Evolutionary conservation across 2,113 vertebrate species (phyloP), one percentile per base, ranked within the genome.

Genomic region (Lepisosteus oculatus): DNA sequence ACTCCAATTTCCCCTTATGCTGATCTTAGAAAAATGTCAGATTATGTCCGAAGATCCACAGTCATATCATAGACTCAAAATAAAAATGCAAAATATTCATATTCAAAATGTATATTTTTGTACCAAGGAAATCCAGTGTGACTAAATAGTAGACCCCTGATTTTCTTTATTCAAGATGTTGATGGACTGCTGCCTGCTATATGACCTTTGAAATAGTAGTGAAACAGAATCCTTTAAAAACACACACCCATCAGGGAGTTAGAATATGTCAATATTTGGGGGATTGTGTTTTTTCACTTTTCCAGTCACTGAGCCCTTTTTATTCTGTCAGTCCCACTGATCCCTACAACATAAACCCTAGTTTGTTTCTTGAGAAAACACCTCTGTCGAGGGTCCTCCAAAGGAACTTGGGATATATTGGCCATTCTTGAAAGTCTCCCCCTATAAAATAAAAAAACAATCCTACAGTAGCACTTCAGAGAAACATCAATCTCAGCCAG

Each of bases 401-500:
- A 14, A 14, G 68, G 42, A 44, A 42, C 29, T 55, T 3, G 55
- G 13, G 9, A 70, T 70, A 59, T 42, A 57, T 13, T 43, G 29
- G n/a, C 13, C 3, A n/a, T 12, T 14, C 8, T 45, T 56, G 55
- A 70, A 70, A 5, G 55, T 4, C 61, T 3, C 41, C 68, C 7
- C 7, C 44, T 29, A 4, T 44, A 44, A 70, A 41, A 41, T 43
- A 70, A 68, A 29, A 17, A 6, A 54, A 55, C 17, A 55, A 42
- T 9, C 8, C n/a, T 7, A 68, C 51, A 8, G 8, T 8, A 42
- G 47, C 42, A 55, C 68, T 61, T 70, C 43, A 44, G 68, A 55
- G 68, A 41, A 44, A 29, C 68, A 61, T 70, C 55, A 70, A 44
- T 70, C 55, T 61, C 41, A 2, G 41, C 13, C 12, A 61, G 15